Conservation (phyloP, 2,888 invertebrate genomes). For the Globia sparganii region DNA sequence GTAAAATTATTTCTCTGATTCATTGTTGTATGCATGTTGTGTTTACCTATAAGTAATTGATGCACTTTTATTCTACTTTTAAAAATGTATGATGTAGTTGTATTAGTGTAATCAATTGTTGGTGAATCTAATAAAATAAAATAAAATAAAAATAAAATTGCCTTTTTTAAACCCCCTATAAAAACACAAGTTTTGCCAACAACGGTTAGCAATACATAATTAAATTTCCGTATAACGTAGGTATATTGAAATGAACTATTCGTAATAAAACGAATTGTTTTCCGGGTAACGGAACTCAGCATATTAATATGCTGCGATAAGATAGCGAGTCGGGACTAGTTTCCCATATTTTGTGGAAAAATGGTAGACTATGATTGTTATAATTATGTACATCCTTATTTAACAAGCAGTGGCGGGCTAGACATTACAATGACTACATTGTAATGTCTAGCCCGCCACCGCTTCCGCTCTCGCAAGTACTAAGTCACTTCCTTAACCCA, state of each 20-base stretch:
- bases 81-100: no score
- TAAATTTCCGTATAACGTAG: not conserved
- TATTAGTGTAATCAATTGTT: no score
- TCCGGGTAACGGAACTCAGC: not conserved
- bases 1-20: no score
- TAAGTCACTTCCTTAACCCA: conserved; percentile 3
- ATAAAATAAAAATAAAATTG: no score
- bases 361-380: no score
- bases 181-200: not conserved
- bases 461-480: conserved; percentile 6
- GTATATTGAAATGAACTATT: not conserved
- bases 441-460: not conserved
- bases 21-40: no score
- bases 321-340: not conserved
- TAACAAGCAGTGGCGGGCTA: no score
- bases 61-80: no score
- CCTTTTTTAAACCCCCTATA: not conserved
- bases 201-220: not conserved
- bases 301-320: not conserved
- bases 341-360: not conserved
- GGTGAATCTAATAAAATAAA: no score
- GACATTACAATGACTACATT: no score
- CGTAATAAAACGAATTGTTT: not conserved
- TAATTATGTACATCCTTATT: not conserved
- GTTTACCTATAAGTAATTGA: no score